Base-by-base conservation (phyloP, 2,113 vertebrate genomes). In the Noturus placidus region DNA sequence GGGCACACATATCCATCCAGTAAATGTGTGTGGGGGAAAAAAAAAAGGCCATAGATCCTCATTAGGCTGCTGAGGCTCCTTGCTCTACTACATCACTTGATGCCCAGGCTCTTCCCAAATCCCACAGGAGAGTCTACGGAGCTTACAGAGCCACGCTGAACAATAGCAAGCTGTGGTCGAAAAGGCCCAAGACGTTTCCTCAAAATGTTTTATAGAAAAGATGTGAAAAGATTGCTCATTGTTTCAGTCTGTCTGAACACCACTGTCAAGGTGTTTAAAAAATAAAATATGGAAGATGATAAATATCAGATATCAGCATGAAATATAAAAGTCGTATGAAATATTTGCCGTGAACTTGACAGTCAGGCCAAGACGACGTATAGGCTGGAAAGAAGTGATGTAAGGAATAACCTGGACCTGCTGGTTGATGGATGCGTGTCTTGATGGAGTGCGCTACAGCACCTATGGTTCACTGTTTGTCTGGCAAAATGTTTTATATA, bases 41-140 rank as follows among this genome's bases (percentile, higher is more conserved):
- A 57, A 38, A 91, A 86, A 87, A 63, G 92, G 89, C 93, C 92
- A 95, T 95, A 93, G 92, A 94, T 95, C 91, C 94, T 95, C 94
- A 95, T 95, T 95, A 95, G 93, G 92, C 61, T 89, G 89, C 89
- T 91, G 92, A 91, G 91, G 91, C 91, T 82, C 81, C 83, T 74
- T 86, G 91, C 90, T 83, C 86, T 93, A 92, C 94, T 94, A 93
- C 93, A 93, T 88, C 82, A 91, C 87, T 91, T 90, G 93, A 91
- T 59, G 72, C 87, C 87, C 59, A 11, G 82, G 52, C 82, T 87
- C 85, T 84, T 79, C 33, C 17, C 56, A 88, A 84, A 81, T 90
- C 87, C 82, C 87, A 7, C 6, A 38, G 76, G 87, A 87, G 52
- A 56, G 30, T 61, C 80, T 59, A 38, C 61, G 70, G 87, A 86